These are phyloP conservation scores for Nasonia giraulti DNA, from an alignment of 1,140 invertebrate species.

Conservation along the genomic window DNA sequence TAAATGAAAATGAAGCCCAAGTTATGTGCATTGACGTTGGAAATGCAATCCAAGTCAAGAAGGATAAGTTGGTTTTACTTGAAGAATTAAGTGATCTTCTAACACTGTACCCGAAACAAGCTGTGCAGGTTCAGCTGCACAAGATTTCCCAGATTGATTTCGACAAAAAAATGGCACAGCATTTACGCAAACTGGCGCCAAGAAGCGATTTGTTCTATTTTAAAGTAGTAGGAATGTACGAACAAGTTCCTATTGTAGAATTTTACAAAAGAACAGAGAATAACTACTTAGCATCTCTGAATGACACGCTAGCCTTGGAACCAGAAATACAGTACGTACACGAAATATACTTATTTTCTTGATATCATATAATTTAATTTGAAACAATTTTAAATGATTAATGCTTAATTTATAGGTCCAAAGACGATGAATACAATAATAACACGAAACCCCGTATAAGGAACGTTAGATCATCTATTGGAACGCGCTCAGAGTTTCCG, in stretches of 20 bases:
- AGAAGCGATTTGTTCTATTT: constrained; percentile 69
- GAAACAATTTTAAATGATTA: constrained; percentile 6
- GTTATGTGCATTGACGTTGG: constrained; percentile 73
- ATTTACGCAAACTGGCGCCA: constrained; percentile 72
- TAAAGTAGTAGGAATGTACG: constrained; percentile 62
- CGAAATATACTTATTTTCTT: constrained; percentile 5
- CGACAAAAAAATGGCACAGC: constrained; percentile 68
- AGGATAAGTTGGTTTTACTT: constrained; percentile 63
- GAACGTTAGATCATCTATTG: constrained; percentile 45
- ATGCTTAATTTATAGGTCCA: constrained; percentile 47
- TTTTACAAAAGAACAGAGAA: constrained; percentile 77
- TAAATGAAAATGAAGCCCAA: constrained; percentile 56
- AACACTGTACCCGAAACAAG: constrained; percentile 70
- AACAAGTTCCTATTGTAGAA: constrained; percentile 72
- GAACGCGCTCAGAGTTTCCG: constrained; percentile 48
- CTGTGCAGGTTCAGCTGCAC: constrained; percentile 74
- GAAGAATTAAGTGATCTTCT: constrained; percentile 65
- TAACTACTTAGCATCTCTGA: constrained; percentile 78
- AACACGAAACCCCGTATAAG: constrained; percentile 54
- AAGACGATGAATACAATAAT: constrained; percentile 59
- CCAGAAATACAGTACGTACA: constrained; percentile 37
- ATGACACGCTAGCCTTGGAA: constrained; percentile 76
- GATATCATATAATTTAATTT: background rate
- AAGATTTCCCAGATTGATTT: constrained; percentile 71
- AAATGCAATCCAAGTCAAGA: constrained; percentile 62